Percentiles rank a stretch among this genome's conserved stretches.
These are phyloP conservation scores for Limnodromus scolopaceus DNA, from an alignment of 2,797 vertebrate genomes.

Conservation along the genomic window DNA sequence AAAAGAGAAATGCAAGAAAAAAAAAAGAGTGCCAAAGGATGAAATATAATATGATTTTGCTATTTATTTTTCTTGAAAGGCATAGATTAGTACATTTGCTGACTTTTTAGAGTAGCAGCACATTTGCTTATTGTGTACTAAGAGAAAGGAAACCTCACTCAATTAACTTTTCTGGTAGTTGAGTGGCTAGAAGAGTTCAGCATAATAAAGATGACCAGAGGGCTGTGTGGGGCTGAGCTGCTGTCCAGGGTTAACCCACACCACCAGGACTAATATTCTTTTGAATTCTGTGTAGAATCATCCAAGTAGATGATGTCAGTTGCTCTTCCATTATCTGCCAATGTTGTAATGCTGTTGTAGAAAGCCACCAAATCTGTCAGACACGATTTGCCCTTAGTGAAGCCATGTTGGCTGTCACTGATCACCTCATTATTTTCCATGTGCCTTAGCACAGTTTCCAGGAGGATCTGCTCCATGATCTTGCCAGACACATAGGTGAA, in stretches of 20 bases:
- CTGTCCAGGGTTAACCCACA: fast-evolving
- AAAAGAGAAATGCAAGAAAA: background rate
- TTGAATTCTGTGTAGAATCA: background rate
- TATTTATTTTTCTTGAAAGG: background rate
- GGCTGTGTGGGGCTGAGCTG: background rate
- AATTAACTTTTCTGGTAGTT: fast-evolving
- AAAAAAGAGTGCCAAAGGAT: background rate
- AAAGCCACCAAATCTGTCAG: background rate
- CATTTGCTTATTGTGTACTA: background rate
- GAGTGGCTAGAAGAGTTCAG: background rate
- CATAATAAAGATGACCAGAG: background rate
- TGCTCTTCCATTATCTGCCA: background rate
- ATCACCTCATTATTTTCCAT: background rate
- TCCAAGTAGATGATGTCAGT: background rate
- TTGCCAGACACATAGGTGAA: background rate
- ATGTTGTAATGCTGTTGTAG: background rate
- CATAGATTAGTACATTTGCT: background rate
- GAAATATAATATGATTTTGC: background rate
- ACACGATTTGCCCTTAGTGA: background rate
- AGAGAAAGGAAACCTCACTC: background rate
- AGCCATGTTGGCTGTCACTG: background rate
- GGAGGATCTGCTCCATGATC: background rate
- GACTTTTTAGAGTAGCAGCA: background rate
- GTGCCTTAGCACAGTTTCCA: background rate
- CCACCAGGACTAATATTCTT: background rate